Evolutionary conservation across 2,797 vertebrate species (phyloP).

Genomic region (Galaxias olidus): DNA sequence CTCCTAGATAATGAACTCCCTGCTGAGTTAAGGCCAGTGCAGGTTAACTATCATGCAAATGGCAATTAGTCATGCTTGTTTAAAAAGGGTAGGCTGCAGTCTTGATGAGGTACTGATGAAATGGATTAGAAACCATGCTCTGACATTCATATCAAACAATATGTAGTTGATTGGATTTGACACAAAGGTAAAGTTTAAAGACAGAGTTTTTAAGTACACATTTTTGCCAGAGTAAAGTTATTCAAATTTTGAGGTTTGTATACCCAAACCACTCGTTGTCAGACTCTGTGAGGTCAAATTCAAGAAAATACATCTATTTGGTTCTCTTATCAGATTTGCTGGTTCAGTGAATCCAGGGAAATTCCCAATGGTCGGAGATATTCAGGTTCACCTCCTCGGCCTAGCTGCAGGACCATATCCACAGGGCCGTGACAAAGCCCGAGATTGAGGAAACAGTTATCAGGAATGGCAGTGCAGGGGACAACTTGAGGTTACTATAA

Average conservation of each 20-base stretch:
- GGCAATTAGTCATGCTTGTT: slow-evolving; percentile 60
- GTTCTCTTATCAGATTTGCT: slow-evolving; percentile 15
- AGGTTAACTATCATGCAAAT: slow-evolving; percentile 63
- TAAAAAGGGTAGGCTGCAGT: background rate
- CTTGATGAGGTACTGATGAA: slow-evolving; percentile 30
- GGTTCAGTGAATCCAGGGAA: slow-evolving; percentile 35
- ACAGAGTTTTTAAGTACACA: background rate
- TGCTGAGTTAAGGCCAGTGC: slow-evolving; percentile 51
- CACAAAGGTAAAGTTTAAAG: too few relatives aligned
- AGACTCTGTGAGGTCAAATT: slow-evolving; percentile 34
- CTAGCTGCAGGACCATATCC: slow-evolving; percentile 43
- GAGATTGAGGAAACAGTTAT: slow-evolving; percentile 65
- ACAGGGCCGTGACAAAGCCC: slow-evolving; percentile 66
- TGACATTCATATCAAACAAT: slow-evolving; percentile 25
- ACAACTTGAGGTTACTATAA: slow-evolving; percentile 56
- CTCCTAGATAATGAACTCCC: slow-evolving; percentile 75
- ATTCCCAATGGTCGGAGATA: slow-evolving; percentile 50
- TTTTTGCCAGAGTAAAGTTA: too few relatives aligned
- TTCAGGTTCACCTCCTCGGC: slow-evolving; percentile 60
- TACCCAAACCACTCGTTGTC: too few relatives aligned
- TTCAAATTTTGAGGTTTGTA: too few relatives aligned
- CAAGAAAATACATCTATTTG: slow-evolving; percentile 38
- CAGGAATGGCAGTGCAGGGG: slow-evolving; percentile 51
- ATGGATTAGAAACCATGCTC: slow-evolving; percentile 28
- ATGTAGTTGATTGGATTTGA: background rate